These are phyloP conservation scores for Leptodactylus fuscus DNA, from an alignment of 2,113 vertebrate species.

Conservation along the genomic window DNA sequence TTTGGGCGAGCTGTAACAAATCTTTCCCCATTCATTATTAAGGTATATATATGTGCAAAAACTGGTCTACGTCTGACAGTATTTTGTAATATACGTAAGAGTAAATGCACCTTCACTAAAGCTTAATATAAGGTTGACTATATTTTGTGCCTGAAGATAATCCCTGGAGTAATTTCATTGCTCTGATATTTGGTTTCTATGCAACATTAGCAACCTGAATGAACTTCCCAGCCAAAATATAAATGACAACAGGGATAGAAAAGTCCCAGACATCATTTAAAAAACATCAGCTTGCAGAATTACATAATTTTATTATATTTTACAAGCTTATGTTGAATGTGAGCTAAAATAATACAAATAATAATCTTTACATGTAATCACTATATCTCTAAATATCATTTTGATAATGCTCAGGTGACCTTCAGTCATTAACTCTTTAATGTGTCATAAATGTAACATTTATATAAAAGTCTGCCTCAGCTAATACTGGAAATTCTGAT, in stretches of 20 bases:
- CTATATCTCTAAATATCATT: not conserved
- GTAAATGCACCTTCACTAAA: not conserved
- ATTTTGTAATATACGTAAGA: slow-evolving; percentile 2
- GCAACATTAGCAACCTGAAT: slow-evolving; percentile 50
- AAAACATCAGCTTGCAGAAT: slow-evolving; percentile 48
- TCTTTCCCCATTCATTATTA: too few relatives aligned
- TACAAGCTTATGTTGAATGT: slow-evolving; percentile 15
- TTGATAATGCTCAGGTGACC: not conserved
- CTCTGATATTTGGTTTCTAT: slow-evolving; percentile 37
- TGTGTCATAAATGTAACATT: not conserved
- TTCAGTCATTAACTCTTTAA: not conserved
- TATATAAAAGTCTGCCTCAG: not conserved
- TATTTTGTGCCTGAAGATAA: slow-evolving; percentile 14
- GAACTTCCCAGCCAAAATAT: slow-evolving; percentile 50
- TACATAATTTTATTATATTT: slow-evolving; percentile 31
- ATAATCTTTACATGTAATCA: not conserved
- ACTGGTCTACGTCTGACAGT: not conserved
- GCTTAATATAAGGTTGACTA: slow-evolving; percentile 12
- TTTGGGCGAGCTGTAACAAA: too few relatives aligned
- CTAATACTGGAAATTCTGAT: not conserved
- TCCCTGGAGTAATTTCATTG: not conserved
- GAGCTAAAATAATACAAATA: slow-evolving; percentile 35
- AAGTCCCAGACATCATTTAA: slow-evolving; percentile 51
- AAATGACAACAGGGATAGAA: slow-evolving; percentile 50
- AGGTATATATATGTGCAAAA: too few relatives aligned